A percentile compares a stretch with the other conserved stretches of the same genome.
These are phyloP conservation scores for Ictalurus furcatus DNA, from an alignment of 2,113 vertebrate genomes.

Conservation along the genomic window DNA sequence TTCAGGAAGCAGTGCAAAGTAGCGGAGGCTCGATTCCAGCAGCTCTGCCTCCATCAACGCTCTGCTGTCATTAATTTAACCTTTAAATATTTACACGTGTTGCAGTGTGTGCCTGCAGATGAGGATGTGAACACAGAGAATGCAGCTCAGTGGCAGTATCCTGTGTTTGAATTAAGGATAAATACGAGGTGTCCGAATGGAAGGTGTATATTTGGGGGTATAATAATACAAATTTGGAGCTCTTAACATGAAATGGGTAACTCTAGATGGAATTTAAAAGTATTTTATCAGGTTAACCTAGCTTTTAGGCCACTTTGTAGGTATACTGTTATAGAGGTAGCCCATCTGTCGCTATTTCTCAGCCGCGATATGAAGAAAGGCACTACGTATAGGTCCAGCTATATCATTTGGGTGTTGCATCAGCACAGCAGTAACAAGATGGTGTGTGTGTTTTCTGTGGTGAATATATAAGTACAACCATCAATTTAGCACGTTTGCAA, in stretches of 20 bases:
- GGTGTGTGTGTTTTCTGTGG: neutral
- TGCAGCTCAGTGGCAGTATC: neutral
- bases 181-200: neutral
- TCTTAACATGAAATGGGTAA: neutral
- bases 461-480: neutral
- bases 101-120: conserved; percentile 10
- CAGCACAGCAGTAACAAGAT: neutral
- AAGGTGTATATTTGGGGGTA: neutral
- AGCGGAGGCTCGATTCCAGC: neutral
- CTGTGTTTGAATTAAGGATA: neutral
- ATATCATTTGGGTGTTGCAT: neutral
- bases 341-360: neutral
- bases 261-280: neutral
- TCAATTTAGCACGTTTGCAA: neutral
- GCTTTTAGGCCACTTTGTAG: neutral
- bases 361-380: neutral
- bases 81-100: conserved; percentile 73
- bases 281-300: neutral
- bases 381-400: neutral
- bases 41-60: neutral
- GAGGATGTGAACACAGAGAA: conserved; percentile 16
- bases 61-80: conserved; percentile 47
- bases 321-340: neutral
- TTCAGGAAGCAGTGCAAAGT: neutral
- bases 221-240: neutral